phyloP scores from a whole-genome alignment of 2,888 invertebrate species.

The Hydrotaea cyrtoneurina region DNA sequence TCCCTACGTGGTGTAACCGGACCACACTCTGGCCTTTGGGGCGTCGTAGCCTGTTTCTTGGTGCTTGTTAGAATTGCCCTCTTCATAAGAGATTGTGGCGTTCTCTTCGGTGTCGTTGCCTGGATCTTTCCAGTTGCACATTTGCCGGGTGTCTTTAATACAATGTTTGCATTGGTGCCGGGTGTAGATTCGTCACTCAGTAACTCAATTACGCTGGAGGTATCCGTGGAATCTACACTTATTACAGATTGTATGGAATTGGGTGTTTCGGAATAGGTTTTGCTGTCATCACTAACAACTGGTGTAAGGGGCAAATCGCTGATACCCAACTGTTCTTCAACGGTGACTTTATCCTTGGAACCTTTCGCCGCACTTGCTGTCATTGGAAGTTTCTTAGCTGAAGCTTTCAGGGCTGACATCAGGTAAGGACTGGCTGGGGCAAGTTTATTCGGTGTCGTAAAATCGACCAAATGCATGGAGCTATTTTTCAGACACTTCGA shows the following conservation, averaged over 20 bases:
- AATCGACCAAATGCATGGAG: slow-evolving; percentile 78
- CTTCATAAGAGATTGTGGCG: slow-evolving; percentile 77
- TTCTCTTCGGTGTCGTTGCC: slow-evolving; percentile 72
- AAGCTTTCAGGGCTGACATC: slow-evolving; percentile 58
- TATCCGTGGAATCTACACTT: slow-evolving; percentile 72
- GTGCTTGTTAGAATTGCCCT: slow-evolving; percentile 76
- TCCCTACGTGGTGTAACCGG: slow-evolving; percentile 36
- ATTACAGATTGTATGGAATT: slow-evolving; percentile 70
- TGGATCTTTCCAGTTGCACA: neutral
- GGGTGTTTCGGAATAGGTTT: slow-evolving; percentile 57
- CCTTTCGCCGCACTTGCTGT: slow-evolving; percentile 23
- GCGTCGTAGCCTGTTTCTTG: slow-evolving; percentile 72
- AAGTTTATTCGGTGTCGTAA: slow-evolving; percentile 76
- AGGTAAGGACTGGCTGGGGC: slow-evolving; percentile 48
- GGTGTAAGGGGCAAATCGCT: slow-evolving; percentile 53
- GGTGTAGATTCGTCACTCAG: slow-evolving; percentile 68
- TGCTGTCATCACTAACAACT: neutral
- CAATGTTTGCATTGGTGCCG: neutral
- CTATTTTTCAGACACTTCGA: slow-evolving; percentile 58
- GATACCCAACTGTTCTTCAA: slow-evolving; percentile 49
- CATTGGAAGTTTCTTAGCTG: slow-evolving; percentile 46
- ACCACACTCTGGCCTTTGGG: slow-evolving; percentile 7
- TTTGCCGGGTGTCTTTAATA: slow-evolving; percentile 67
- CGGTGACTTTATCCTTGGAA: neutral
- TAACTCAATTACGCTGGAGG: slow-evolving; percentile 73